Evolutionary conservation across 1,140 invertebrate species (phyloP).

Genomic region (Ditylenchus dipsaci): DNA sequence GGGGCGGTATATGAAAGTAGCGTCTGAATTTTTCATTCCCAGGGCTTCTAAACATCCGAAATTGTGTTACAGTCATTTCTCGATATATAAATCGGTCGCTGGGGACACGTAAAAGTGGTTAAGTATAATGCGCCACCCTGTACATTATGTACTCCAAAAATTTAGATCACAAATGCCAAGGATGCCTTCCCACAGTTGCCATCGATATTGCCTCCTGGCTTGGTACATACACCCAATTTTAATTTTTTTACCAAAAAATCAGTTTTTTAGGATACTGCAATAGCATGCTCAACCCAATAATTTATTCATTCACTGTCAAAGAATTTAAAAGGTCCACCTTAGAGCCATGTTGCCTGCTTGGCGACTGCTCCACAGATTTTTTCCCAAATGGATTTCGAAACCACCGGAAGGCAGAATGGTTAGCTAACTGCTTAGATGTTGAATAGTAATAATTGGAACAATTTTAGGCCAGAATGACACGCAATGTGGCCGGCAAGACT

Average conservation of each 20-base stretch:
- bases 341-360: constrained; percentile 50
- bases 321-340: constrained; percentile 57
- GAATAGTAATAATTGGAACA: too few relatives aligned
- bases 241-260: neutral
- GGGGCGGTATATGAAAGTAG: too few relatives aligned
- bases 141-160: neutral
- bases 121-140: constrained; percentile 2
- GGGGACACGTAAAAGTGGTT: too few relatives aligned
- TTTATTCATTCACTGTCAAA: constrained; percentile 58
- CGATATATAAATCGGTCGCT: too few relatives aligned
- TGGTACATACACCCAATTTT: constrained; percentile 20
- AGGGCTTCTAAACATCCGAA: too few relatives aligned
- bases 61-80: too few relatives aligned
- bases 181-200: constrained; percentile 51
- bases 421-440: too few relatives aligned
- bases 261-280: constrained; percentile 54
- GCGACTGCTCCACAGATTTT: constrained; percentile 30
- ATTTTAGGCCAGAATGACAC: constrained; percentile 14
- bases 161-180: constrained; percentile 50
- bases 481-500: constrained; percentile 2
- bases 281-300: constrained; percentile 58
- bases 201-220: constrained; percentile 57
- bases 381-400: constrained; percentile 32
- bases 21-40: too few relatives aligned
- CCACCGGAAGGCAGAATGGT: constrained; percentile 40